Evolutionary conservation across 2,113 vertebrate genomes (phyloP).

Genomic region (Pogonocichla stellata): DNA sequence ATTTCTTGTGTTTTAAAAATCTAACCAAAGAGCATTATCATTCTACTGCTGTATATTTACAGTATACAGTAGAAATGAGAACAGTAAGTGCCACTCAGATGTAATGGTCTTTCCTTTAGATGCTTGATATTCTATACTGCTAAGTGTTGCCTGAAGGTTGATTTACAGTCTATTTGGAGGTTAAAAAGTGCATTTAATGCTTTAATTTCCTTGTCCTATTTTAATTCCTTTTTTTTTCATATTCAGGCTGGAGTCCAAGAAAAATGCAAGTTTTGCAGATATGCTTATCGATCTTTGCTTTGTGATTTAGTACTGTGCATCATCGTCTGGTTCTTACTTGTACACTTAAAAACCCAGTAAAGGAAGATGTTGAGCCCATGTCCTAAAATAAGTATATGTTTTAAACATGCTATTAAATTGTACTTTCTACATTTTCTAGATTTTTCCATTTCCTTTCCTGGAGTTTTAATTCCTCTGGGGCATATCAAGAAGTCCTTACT

Average conservation of each 20-base stretch:
- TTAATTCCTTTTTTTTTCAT: not conserved
- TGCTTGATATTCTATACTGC: not conserved
- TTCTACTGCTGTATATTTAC: not conserved
- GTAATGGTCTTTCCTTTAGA: not conserved
- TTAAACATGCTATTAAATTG: not conserved
- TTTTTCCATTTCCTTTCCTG: constrained; percentile 17
- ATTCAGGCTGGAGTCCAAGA: not conserved
- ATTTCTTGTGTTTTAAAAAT: not conserved
- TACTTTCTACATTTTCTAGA: not conserved
- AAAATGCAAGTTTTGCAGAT: constrained; percentile 9
- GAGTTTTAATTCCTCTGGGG: constrained; percentile 7
- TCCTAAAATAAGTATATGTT: constrained; percentile 7
- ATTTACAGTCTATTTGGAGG: constrained; percentile 2
- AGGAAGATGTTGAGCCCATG: not conserved
- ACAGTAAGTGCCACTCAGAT: not conserved
- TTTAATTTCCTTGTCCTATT: not conserved
- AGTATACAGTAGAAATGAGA: constrained; percentile 6
- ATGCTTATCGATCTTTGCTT: not conserved
- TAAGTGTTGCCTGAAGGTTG: not conserved
- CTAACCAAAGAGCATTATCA: not conserved
- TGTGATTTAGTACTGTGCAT: constrained; percentile 13
- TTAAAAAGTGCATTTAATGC: not conserved
- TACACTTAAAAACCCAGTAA: not conserved
- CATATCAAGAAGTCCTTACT: constrained; percentile 10
- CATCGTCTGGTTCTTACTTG: not conserved